These are phyloP conservation scores for Pyrocoelia pectoralis DNA, from an alignment of 2,888 invertebrate genomes.

Conservation along the genomic window DNA sequence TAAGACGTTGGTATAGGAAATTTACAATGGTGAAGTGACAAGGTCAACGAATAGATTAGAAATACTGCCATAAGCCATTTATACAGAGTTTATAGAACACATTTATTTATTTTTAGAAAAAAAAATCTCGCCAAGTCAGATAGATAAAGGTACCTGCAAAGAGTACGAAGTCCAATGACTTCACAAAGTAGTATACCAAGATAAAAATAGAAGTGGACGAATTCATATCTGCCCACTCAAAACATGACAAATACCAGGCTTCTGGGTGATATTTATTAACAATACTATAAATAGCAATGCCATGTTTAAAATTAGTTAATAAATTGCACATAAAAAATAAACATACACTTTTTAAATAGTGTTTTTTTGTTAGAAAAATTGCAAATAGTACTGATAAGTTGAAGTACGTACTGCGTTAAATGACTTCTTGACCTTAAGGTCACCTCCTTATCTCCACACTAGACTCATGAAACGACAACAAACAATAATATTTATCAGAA, in stretches of 20 bases:
- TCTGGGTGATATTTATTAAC: constrained; percentile 24
- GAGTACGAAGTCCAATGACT: constrained; percentile 43
- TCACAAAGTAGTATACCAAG: constrained; percentile 17
- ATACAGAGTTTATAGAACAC: no score
- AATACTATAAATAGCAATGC: constrained; percentile 17
- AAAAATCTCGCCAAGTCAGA: constrained; percentile 24
- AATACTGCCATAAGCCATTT: no score
- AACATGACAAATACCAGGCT: constrained; percentile 18
- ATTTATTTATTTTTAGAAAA: neutral
- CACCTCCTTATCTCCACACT: constrained; percentile 23
- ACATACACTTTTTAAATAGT: constrained; percentile 3
- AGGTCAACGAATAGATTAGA: no score
- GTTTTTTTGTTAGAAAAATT: constrained; percentile 19
- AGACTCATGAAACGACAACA: constrained; percentile 21
- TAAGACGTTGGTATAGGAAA: no score
- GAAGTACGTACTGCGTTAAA: constrained; percentile 19
- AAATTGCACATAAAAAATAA: constrained; percentile 7
- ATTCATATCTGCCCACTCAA: constrained; percentile 29
- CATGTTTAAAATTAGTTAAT: constrained; percentile 20
- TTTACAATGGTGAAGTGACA: no score
- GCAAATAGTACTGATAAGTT: constrained; percentile 25
- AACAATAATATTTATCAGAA: constrained; percentile 6
- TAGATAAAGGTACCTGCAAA: constrained; percentile 40
- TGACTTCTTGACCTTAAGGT: constrained; percentile 21
- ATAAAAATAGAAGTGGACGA: constrained; percentile 36